phyloP scores from a whole-genome alignment of 2,888 invertebrate species.

The Sesamia inferens region DNA sequence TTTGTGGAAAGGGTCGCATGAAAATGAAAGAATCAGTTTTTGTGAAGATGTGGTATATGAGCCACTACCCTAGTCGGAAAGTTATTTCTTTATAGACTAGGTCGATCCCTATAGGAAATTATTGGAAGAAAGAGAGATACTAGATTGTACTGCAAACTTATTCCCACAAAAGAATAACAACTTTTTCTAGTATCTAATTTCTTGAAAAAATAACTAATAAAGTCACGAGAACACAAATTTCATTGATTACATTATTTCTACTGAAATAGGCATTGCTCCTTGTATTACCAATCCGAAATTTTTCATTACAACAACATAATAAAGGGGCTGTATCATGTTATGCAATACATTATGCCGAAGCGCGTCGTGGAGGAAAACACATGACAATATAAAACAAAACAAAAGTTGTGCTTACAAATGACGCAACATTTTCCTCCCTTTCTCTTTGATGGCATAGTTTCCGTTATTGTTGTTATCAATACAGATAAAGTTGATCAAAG shows the following conservation, averaged over 20 bases:
- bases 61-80: constrained; percentile 7
- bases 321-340: constrained; percentile 1
- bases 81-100: constrained; percentile 11
- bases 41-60: constrained; percentile 13
- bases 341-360: constrained; percentile 33
- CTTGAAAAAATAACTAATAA: neutral
- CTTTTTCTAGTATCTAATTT: neutral
- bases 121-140: neutral
- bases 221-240: neutral
- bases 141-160: neutral
- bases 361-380: constrained; percentile 32
- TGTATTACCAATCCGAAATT: constrained; percentile 7
- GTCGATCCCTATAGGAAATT: neutral
- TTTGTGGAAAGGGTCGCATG: constrained; percentile 8
- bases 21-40: constrained; percentile 3
- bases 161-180: neutral
- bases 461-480: constrained; percentile 38
- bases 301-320: constrained; percentile 19
- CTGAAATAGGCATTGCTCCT: neutral
- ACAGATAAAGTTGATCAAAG: constrained; percentile 37
- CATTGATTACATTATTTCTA: neutral
- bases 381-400: constrained; percentile 53
- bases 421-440: constrained; percentile 33
- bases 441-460: constrained; percentile 31
- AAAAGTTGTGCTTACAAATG: constrained; percentile 44